Base-by-base conservation (phyloP, 2,797 vertebrate species). In the Acrossocheilus wenchowensis region DNA sequence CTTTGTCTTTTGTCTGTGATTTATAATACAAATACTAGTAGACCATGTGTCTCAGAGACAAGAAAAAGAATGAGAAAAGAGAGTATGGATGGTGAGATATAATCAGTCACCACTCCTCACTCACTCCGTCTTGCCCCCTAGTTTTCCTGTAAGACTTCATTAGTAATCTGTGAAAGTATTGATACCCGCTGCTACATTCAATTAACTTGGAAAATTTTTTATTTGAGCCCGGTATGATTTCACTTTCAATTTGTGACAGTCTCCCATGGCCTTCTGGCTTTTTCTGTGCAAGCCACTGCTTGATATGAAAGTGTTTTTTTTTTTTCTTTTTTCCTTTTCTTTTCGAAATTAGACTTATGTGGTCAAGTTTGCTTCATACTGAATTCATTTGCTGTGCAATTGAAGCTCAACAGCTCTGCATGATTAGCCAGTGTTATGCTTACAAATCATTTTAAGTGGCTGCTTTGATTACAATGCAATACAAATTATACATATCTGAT, bases 151-250 rank as follows among this genome's bases (percentile, higher is more conserved):
- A 88, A 86, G 83, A 87, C 90, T 90, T 91, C 88, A 89, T 89
- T 90, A 90, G 78, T 90, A 91, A 89, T 90, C 88, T 86, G 85
- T 72, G 83, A 64, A 89, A 90, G 89, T 90, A 84, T 71, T 90
- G 87, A 90, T 88, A 90, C 85, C 91, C 72, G 81, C 88, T 89
- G 91, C 86, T 88, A 88, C 83, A 89, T 88, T 90, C 89, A 91
- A 91, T 91, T 91, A 90, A 89, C 89, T 87, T 68, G 83, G 85
- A 90, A 86, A 79, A 86, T 90, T 89, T 90, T 85, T 87, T 83
- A 90, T 90, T 88, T 89, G 80, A 89, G 77, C 85, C 62, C 57
- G 41, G 80, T 90, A 88, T 90, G 86, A 89, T 89, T 90, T 87
- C 83, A 83, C 85, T 88, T 87, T 88, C 85, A 82, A 86, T 90